phyloP scores from a whole-genome alignment of 2,888 invertebrate species.

The Harpalus rufipes region DNA sequence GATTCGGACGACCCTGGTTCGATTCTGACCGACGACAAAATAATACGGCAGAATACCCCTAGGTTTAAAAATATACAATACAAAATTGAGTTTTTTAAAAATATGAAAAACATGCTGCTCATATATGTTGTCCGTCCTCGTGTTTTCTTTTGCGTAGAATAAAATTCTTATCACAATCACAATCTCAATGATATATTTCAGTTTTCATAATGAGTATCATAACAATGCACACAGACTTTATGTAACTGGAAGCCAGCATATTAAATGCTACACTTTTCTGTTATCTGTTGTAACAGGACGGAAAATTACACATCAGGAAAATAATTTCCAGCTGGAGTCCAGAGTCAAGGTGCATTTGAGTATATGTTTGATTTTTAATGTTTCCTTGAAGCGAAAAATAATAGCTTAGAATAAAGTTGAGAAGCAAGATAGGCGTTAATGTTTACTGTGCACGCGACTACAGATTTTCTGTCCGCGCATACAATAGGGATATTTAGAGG shows the following conservation, averaged over 20 bases:
- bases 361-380: conserved; percentile 4
- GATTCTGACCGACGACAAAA: too few relatives aligned
- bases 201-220: background rate
- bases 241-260: background rate
- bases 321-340: too few relatives aligned
- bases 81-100: too few relatives aligned
- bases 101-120: too few relatives aligned
- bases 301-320: background rate
- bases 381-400: background rate
- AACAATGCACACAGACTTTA: background rate
- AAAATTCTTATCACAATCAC: too few relatives aligned
- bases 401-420: background rate
- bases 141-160: too few relatives aligned
- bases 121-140: too few relatives aligned
- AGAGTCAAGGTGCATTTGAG: background rate
- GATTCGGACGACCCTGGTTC: too few relatives aligned
- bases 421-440: conserved; percentile 39
- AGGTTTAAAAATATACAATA: too few relatives aligned
- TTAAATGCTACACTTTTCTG: background rate
- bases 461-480: conserved; percentile 34
- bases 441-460: conserved; percentile 21
- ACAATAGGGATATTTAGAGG: conserved; percentile 54
- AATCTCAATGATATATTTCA: background rate
- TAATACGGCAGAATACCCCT: too few relatives aligned
- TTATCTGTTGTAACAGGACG: background rate